phyloP scores from a whole-genome alignment of 2,888 invertebrate genomes.

The Helicoverpa assulta region DNA sequence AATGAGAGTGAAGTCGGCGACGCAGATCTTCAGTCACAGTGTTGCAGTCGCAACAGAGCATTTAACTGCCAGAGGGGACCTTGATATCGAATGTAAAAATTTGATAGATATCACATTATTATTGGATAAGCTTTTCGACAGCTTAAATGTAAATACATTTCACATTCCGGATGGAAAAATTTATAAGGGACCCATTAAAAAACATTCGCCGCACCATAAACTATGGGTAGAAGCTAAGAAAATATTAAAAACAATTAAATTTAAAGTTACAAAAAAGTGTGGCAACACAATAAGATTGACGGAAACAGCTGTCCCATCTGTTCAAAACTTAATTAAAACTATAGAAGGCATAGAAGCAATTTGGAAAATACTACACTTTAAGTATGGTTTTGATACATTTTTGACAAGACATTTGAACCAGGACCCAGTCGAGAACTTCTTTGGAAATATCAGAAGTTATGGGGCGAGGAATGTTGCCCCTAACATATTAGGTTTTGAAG shows the following conservation, averaged over 20 bases:
- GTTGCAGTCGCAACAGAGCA: no score
- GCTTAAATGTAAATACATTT: no score
- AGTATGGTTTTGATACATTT: conserved; percentile 3
- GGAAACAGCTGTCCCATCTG: conserved; percentile 10
- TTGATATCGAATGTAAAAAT: no score
- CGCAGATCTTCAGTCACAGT: no score
- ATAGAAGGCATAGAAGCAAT: not conserved
- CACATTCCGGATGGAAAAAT: not conserved
- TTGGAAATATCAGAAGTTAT: conserved; percentile 10
- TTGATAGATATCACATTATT: no score
- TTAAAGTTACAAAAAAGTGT: not conserved
- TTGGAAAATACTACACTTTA: conserved; percentile 5
- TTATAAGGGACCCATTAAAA: not conserved
- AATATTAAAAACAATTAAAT: conserved; percentile 13
- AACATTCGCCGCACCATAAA: conserved; percentile 2
- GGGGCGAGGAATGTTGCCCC: conserved; percentile 9
- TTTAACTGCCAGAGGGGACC: no score
- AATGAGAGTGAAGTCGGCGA: no score
- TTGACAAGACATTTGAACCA: no score
- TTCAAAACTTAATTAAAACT: conserved; percentile 3
- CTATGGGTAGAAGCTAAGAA: conserved; percentile 1
- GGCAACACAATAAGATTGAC: conserved; percentile 8
- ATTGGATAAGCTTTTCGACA: no score
- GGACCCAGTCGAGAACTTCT: not conserved
- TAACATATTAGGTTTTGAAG: conserved; percentile 8